Percentiles rank a stretch among this genome's conserved stretches.
Evolutionary conservation across 2,797 vertebrate genomes (phyloP).

Genomic region (Cheirogaleus major): DNA sequence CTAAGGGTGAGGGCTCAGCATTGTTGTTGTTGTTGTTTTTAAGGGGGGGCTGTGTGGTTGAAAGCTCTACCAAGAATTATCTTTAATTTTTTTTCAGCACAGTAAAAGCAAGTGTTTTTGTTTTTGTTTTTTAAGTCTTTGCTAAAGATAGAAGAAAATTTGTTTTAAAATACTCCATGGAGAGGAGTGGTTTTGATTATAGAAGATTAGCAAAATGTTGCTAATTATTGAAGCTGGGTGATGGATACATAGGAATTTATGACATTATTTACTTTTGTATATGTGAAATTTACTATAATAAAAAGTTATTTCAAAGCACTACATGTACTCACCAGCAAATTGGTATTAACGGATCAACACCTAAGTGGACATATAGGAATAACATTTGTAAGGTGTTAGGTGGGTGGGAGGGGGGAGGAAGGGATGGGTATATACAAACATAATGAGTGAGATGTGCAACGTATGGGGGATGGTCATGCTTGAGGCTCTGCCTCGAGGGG

Average conservation of each 20-base stretch:
- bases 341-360: too few species aligned
- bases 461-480: too few species aligned
- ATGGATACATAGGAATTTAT: neutral
- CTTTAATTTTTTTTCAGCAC: conserved; percentile 20
- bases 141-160: neutral
- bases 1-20: neutral
- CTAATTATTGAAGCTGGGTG: neutral
- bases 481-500: too few species aligned
- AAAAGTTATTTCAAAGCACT: neutral
- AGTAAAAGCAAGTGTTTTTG: neutral
- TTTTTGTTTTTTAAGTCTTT: neutral
- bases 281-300: conserved; percentile 32
- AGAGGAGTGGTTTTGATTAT: neutral
- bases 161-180: neutral
- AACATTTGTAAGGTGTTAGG: too few species aligned
- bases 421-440: too few species aligned
- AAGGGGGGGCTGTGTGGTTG: neutral
- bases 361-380: too few species aligned
- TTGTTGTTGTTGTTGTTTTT: neutral
- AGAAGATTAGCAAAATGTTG: neutral
- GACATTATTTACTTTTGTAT: neutral
- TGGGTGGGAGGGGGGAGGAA: too few species aligned
- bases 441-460: too few species aligned
- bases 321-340: too few species aligned
- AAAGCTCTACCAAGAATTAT: conserved; percentile 18